These are phyloP conservation scores for Rhynchophorus ferrugineus DNA, from an alignment of 1,140 invertebrate genomes.

Conservation along the genomic window DNA sequence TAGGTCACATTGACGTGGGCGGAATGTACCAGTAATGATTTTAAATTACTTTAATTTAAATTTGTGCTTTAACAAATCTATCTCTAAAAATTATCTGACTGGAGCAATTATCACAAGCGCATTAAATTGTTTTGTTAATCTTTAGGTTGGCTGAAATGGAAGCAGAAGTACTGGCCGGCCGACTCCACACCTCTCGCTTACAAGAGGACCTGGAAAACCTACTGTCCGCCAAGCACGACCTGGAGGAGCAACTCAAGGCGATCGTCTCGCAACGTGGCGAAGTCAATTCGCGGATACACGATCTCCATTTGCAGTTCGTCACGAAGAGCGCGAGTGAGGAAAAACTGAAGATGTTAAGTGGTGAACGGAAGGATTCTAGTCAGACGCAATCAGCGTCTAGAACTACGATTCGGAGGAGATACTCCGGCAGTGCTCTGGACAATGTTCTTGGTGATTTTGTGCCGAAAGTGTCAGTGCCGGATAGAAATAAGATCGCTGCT, in stretches of 20 bases:
- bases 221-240: constrained; percentile 50
- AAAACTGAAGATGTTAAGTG: constrained; percentile 11
- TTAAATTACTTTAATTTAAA: too few relatives aligned
- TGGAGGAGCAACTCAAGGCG: constrained; percentile 55
- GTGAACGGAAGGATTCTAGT: constrained; percentile 26
- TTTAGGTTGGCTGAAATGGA: constrained; percentile 25
- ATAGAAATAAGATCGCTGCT: constrained; percentile 67
- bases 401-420: constrained; percentile 25
- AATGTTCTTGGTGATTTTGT: constrained; percentile 47
- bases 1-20: too few relatives aligned
- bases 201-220: constrained; percentile 53
- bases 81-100: too few relatives aligned
- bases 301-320: constrained; percentile 42
- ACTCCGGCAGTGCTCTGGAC: constrained; percentile 26
- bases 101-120: too few relatives aligned
- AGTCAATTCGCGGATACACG: constrained; percentile 43
- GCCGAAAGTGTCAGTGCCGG: constrained; percentile 48
- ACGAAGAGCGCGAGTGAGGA: constrained; percentile 31
- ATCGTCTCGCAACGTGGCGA: constrained; percentile 46
- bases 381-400: constrained; percentile 23
- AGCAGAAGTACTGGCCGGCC: constrained; percentile 52
- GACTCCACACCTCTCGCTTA: constrained; percentile 55
- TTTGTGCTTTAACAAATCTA: too few relatives aligned
- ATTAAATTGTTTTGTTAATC: too few relatives aligned
- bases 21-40: too few relatives aligned